phyloP scores from a whole-genome alignment of 2,888 invertebrate species.

The Drosophila stalkeri region DNA sequence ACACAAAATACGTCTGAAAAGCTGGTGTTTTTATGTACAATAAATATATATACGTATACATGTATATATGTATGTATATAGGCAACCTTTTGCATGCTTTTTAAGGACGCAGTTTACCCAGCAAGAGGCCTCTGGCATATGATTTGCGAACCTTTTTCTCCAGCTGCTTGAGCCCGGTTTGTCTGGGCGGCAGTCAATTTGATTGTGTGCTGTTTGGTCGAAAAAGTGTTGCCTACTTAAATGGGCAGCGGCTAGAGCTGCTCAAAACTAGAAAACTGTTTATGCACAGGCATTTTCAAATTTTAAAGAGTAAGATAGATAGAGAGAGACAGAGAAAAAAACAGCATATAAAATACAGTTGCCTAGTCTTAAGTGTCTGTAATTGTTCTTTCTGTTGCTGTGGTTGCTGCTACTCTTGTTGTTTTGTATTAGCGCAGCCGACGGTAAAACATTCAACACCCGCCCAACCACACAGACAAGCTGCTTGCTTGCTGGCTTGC shows the following conservation, averaged over 20 bases:
- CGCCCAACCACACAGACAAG: conserved; percentile 42
- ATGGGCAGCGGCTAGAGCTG: conserved; percentile 23
- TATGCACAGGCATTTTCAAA: conserved; percentile 11
- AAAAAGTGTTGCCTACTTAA: conserved; percentile 65
- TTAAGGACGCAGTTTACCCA: conserved; percentile 47
- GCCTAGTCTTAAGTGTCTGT: conserved; percentile 46
- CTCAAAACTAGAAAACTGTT: not conserved
- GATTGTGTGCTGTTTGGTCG: conserved; percentile 36
- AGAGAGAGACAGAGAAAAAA: not conserved
- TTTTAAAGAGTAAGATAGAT: conserved; percentile 1
- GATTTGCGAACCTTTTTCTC: conserved; percentile 45
- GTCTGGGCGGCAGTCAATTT: conserved; percentile 37
- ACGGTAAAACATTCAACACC: conserved; percentile 54
- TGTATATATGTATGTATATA: conserved; percentile 11
- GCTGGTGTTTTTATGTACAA: conserved; percentile 7
- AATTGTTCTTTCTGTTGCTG: conserved; percentile 48
- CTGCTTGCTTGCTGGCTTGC: conserved; percentile 39
- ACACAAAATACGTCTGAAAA: not conserved
- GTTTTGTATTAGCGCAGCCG: conserved; percentile 47
- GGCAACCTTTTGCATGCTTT: conserved; percentile 66
- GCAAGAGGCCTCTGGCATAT: conserved; percentile 30
- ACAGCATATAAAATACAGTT: not conserved
- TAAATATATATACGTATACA: not conserved
- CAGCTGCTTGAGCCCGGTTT: conserved; percentile 23
- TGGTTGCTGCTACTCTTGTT: conserved; percentile 29